Percentiles rank a stretch among this genome's conserved stretches.
phyloP scores from a whole-genome alignment of 2,113 vertebrate species.

The Cnemophilus loriae region DNA sequence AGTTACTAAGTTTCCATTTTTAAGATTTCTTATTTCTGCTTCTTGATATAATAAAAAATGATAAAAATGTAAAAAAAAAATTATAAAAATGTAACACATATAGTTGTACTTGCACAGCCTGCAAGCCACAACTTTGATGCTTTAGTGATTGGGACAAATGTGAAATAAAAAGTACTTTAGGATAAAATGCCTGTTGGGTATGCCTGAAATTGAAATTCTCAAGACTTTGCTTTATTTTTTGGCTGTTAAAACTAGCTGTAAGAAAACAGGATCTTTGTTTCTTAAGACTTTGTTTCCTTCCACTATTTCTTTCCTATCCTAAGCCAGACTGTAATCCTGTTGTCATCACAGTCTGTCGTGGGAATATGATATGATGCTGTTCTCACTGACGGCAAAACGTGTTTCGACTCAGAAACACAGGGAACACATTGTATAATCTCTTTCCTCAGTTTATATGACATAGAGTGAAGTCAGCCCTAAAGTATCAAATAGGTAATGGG shows the following conservation, averaged over 20 bases:
- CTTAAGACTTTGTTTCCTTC: constrained; percentile 37
- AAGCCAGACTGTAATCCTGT: constrained; percentile 1
- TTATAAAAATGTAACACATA: background rate
- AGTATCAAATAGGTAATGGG: background rate
- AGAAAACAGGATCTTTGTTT: constrained; percentile 32
- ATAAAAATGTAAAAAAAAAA: background rate
- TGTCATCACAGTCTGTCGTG: background rate
- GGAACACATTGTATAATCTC: background rate
- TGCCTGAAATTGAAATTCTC: background rate
- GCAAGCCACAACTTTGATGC: background rate
- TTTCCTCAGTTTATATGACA: constrained; percentile 37
- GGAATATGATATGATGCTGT: constrained; percentile 3
- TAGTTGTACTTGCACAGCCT: background rate
- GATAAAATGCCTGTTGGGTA: background rate
- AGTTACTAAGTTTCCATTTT: background rate
- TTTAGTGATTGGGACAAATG: background rate
- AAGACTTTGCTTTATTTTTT: background rate
- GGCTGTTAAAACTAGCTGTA: background rate
- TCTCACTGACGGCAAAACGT: background rate
- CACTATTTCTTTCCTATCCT: constrained; percentile 29
- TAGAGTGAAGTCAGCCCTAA: background rate
- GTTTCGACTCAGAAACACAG: background rate
- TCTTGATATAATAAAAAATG: background rate
- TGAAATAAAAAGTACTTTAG: background rate
- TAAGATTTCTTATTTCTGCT: background rate